phyloP scores from a whole-genome alignment of 2,113 vertebrate genomes.

The Neomonachus schauinslandi region DNA sequence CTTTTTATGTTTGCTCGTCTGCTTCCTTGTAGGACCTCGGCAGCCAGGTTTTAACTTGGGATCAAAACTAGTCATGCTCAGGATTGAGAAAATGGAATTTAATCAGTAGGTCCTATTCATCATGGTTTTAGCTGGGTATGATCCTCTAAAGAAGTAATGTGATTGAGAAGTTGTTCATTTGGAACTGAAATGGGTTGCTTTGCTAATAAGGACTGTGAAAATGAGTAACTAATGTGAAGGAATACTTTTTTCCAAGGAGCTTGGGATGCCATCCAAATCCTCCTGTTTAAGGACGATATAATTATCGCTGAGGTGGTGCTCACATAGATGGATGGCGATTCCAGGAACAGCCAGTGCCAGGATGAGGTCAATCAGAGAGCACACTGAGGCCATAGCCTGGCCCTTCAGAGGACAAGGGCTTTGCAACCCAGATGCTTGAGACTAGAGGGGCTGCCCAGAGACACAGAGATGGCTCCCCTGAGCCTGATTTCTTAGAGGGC shows the following conservation, averaged over 20 bases:
- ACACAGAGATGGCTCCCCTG: fast-evolving
- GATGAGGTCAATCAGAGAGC: neutral
- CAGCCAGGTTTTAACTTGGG: slow-evolving; percentile 30
- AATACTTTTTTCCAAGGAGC: slow-evolving; percentile 34
- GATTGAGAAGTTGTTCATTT: slow-evolving; percentile 44
- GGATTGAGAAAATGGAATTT: neutral
- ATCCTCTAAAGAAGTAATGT: neutral
- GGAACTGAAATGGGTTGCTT: slow-evolving; percentile 18
- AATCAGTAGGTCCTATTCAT: neutral
- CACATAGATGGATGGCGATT: neutral
- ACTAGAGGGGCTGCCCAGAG: neutral
- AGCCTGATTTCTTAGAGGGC: neutral
- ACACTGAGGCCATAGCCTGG: neutral
- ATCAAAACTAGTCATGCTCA: slow-evolving; percentile 21
- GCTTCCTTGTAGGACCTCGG: neutral
- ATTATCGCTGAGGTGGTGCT: neutral
- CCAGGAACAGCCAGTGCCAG: neutral
- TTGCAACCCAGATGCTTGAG: neutral
- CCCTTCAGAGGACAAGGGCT: neutral
- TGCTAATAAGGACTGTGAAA: slow-evolving; percentile 55
- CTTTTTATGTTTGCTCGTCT: neutral
- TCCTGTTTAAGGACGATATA: neutral
- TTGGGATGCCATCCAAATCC: slow-evolving; percentile 23
- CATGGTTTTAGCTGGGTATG: neutral
- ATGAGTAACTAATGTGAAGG: slow-evolving; percentile 47